These are phyloP conservation scores for Manacus vitellinus DNA, from an alignment of 2,113 vertebrate genomes.

Conservation along the genomic window DNA sequence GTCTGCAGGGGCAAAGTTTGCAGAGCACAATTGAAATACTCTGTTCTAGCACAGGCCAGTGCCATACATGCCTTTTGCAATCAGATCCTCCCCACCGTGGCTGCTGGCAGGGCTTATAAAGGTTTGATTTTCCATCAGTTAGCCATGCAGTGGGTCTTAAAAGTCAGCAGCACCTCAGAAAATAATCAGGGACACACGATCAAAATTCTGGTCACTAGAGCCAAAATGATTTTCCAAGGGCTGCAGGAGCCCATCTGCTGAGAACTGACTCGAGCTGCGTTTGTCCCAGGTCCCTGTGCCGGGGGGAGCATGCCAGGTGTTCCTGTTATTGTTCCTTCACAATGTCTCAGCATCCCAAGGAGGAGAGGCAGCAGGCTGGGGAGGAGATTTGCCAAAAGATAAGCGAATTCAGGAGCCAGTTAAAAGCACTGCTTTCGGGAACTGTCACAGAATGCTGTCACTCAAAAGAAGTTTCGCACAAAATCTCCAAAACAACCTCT, in stretches of 20 bases:
- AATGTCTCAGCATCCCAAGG: background rate
- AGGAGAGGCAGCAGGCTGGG: constrained; percentile 19
- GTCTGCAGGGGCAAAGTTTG: constrained; percentile 58
- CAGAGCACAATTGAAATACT: constrained; percentile 38
- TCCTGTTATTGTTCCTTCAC: background rate
- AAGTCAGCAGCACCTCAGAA: constrained; percentile 44
- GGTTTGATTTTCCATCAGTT: constrained; percentile 56
- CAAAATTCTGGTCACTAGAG: background rate
- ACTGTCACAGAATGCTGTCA: constrained; percentile 49
- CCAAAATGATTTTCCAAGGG: background rate
- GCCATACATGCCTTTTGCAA: background rate
- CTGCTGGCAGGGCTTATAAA: background rate
- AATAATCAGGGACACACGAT: background rate
- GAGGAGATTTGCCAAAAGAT: constrained; percentile 28
- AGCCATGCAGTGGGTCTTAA: constrained; percentile 26
- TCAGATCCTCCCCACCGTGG: background rate
- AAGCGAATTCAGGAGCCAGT: constrained; percentile 20
- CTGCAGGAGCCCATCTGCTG: background rate
- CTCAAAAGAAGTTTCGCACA: constrained; percentile 19
- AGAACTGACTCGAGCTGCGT: background rate
- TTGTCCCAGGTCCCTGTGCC: background rate
- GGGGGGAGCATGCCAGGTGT: accelerated
- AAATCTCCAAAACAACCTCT: constrained; percentile 58
- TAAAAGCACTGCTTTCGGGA: background rate
- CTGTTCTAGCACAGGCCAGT: background rate